Evolutionary conservation across 1,140 invertebrate genomes (phyloP), one percentile per base, ranked within the genome.

Genomic region (Drosophila micromelanica): DNA sequence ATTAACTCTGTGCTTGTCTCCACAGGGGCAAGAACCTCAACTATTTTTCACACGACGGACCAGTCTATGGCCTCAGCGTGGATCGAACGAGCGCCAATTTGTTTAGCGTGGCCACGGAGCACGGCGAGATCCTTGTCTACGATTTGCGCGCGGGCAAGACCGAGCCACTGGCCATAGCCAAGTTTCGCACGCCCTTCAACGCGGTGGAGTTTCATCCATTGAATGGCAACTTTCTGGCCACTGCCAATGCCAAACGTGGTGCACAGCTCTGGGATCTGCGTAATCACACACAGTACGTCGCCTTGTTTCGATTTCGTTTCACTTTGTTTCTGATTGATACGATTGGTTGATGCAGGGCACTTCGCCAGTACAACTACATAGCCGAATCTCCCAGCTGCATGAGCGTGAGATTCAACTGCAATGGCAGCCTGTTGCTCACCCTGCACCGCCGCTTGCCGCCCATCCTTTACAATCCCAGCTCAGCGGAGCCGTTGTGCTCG

Each of bases 181-280:
- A 94, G 74, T 94, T 94, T 74, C 94, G 93, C 56, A 94, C 94
- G 42, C 94, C 97, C 15, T 98, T 98, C 93, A 97, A 98, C 93
- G 96, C 96, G 9, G 97, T 98, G 5, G 96, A 96, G 94, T 98
- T 97, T 91, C 98, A 98, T 93, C 98, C 97, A 1, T 91, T 94
- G 12, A 97, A 98, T 78, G 94, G 96, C 0, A 93, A 95, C 82
- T 94, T 97, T 67, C 87, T 99, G 30, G 96, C 96, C 4, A 97
- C 97, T 11, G 97, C 97, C 2, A 98, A 98, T 93, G 95, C 96
- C 4, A 96, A 97, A 73, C 96, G 98, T 82, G 98, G 98, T 2
- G 95, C 97, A 42, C 95, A 95, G 12, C 93, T 98, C 11, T 98
- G 97, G 97, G 98, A 99, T 91, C 93, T 98, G 23, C 93, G 98